These are phyloP conservation scores for Drosophila serrata DNA, from an alignment of 1,140 invertebrate species.

Conservation along the genomic window DNA sequence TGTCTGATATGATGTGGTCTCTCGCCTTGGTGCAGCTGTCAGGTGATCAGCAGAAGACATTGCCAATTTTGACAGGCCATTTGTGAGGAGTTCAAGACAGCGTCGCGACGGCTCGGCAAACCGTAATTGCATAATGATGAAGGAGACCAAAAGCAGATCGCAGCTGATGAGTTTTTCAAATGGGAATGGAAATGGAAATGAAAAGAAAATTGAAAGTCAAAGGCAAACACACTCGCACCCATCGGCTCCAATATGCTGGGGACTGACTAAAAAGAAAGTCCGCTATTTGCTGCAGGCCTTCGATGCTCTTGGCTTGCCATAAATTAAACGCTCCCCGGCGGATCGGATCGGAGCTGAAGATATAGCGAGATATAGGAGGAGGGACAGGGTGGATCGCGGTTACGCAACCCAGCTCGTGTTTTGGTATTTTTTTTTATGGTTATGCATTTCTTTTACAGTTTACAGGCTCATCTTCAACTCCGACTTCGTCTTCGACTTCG, in stretches of 20 bases:
- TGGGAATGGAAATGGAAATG: conserved; percentile 43
- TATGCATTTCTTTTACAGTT: conserved; percentile 76
- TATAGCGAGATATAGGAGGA: conserved; percentile 30
- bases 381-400: conserved; percentile 30
- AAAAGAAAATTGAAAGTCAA: conserved; percentile 74
- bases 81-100: conserved; percentile 28
- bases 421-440: conserved; percentile 65
- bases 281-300: conserved; percentile 62
- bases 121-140: conserved; percentile 52
- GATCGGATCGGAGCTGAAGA: conserved; percentile 35
- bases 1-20: conserved; percentile 21
- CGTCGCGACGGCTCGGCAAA: conserved; percentile 5
- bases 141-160: conserved; percentile 23
- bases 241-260: conserved; percentile 37
- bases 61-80: conserved; percentile 38
- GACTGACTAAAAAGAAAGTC: conserved; percentile 69
- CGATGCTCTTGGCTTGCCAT: conserved; percentile 66
- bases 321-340: conserved; percentile 63
- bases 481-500: conserved; percentile 23
- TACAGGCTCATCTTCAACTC: conserved; percentile 76
- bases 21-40: conserved; percentile 18
- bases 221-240: conserved; percentile 63
- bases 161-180: conserved; percentile 64
- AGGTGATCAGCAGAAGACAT: conserved; percentile 37
- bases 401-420: conserved; percentile 39